Percentiles rank a stretch among this genome's conserved stretches.
Conservation (phyloP, 2,113 vertebrate species). For the Poecilia latipinna region DNA sequence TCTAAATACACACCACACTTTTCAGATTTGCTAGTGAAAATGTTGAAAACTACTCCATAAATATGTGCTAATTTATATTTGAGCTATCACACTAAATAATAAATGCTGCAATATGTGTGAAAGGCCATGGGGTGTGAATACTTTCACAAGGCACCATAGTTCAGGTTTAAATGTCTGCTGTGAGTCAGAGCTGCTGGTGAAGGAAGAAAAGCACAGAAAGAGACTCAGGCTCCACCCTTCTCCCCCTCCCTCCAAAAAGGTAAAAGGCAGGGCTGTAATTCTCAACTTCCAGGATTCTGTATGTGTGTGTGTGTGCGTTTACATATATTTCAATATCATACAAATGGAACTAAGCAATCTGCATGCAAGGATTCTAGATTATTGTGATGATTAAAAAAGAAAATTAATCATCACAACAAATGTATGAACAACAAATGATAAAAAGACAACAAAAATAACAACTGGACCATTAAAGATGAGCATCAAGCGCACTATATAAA, state of each 20-base stretch:
- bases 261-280: background rate
- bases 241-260: background rate
- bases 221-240: conserved; percentile 37
- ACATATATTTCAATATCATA: background rate
- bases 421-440: too few species aligned
- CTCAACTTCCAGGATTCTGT: too few species aligned
- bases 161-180: background rate
- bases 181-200: background rate
- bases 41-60: too few species aligned
- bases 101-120: background rate
- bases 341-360: background rate
- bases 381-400: background rate
- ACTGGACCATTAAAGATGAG: background rate
- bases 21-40: too few species aligned
- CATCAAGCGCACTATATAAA: background rate
- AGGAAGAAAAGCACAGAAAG: background rate
- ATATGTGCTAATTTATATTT: too few species aligned
- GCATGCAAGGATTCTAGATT: background rate
- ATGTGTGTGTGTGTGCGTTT: background rate
- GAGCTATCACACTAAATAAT: too few species aligned
- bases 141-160: too few species aligned
- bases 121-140: background rate
- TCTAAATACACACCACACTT: too few species aligned
- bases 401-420: background rate
- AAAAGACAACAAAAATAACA: background rate